Base-by-base conservation (phyloP, 2,888 invertebrate species). In the Eilema sororculum region DNA sequence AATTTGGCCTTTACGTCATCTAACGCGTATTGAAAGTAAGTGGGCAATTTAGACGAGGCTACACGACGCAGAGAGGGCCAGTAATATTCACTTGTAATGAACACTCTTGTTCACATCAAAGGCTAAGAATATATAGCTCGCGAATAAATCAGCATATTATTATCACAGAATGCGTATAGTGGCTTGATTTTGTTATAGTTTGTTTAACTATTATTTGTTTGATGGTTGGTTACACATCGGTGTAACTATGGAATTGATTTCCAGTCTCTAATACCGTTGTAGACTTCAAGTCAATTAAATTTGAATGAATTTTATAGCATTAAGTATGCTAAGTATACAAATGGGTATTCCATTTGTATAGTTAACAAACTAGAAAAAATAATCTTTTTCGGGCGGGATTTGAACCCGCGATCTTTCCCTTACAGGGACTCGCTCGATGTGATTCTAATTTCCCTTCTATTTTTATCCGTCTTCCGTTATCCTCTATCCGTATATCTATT, bases 81-180 rank as follows among this genome's bases (percentile, higher is more conserved):
- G 52, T 22, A 67, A 79, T 73, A 68, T 70, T 70, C 69, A 73
- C 30, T 28, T 65, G 10, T 65, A 69, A 78, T 56, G 46, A 79
- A 33, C 58, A 20, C 52, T 60, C 62, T 78, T 79, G 60, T 73
- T 59, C 5, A 24, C 56, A 64, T 25, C 58, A 61, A 68, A 72
- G 41, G n/a, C 37, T 28, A 28, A 46, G 37, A 67, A 63, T 25
- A 6, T 46, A n/a, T 52, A 52, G n/a, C n/a, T 52, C 9, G 52
- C 52, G n/a, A 52, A 52, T 52, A 52, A 52, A 52, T 52, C 52
- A 52, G 52, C 52, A 52, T 52, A 52, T n/a, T 52, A 52, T 52
- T 52, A 52, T 52, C 52, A n/a, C 52, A n/a, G 9, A 52, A 52
- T n/a, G n/a, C 8, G 0, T 52, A 9, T 6, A n/a, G 52, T n/a